Base-by-base conservation (phyloP, 2,888 invertebrate genomes). In the Polia nebulosa region DNA sequence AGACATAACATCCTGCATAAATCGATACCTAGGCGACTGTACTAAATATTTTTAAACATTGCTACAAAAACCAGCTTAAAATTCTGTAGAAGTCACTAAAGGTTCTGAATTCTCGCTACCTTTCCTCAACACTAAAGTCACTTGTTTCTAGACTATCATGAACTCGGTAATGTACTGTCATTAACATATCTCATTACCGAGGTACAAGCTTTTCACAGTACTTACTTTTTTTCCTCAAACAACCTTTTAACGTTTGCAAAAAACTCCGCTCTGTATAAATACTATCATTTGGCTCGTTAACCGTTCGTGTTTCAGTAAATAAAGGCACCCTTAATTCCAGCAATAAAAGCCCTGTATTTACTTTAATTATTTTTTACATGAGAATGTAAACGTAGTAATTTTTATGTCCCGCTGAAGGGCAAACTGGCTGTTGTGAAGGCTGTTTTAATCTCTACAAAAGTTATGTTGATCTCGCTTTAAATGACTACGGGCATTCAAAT, bases 281-380 rank as follows among this genome's bases (percentile, higher is more conserved):
- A 84, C 76, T 82, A 82, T 74, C 60, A 70, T 82, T 80, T 55
- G 56, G 52, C 80, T 69, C 61, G 68, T 84, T 82, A 76, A 66
- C 65, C 66, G 65, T 79, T 72, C 65, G 71, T 70, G 80, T 82
- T 66, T 74, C 64, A 69, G 73, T 79, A 79, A 82, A 82, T 76
- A 84, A 82, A 82, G 61, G 53, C 65, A 66, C 52, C 56, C 68
- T 67, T 84, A 82, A 84, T 82, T 61, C 63, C 56, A 66, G 62
- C 71, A 73, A 70, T 84, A 82, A 74, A 82, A 63, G 53, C 72
- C 49, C 69, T 57, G 67, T 84, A 79, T 82, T 84, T 84, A 84
- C 76, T 79, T 82, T 82, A 82, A 82, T 82, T 82, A 84, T 84
- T 84, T 82, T 81, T 74, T 66, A 79, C 71, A 72, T 82, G 71